Evolutionary conservation across 2,888 invertebrate species (phyloP).

Genomic region (Clepsis dumicolana): DNA sequence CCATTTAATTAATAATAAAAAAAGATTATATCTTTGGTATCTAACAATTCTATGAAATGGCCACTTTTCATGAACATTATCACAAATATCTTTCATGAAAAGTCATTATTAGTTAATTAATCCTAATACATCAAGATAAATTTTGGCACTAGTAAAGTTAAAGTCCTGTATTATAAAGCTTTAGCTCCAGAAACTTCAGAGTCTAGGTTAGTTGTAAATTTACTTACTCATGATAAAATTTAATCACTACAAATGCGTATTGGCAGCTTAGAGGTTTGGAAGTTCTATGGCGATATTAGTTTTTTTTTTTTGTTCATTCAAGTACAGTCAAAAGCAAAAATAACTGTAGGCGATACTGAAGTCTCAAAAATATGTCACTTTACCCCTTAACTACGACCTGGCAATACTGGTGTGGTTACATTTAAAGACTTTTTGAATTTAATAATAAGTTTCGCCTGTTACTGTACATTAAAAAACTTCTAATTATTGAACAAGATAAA

Average conservation of each 20-base stretch:
- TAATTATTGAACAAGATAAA: background rate
- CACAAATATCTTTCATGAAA: conserved; percentile 11
- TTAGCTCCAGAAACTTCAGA: conserved; percentile 33
- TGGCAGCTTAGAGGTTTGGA: conserved; percentile 5
- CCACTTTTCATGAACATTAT: conserved; percentile 17
- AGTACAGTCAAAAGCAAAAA: background rate
- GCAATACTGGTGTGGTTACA: background rate
- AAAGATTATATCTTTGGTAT: background rate
- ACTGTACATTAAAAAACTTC: background rate
- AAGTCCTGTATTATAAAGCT: conserved; percentile 38
- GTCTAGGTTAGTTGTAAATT: conserved; percentile 17
- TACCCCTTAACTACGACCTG: background rate
- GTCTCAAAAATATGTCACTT: background rate
- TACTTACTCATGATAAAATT: conserved; percentile 13
- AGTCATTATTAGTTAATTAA: conserved; percentile 18
- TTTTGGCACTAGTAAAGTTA: conserved; percentile 40
- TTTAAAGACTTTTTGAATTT: background rate
- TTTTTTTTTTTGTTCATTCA: background rate
- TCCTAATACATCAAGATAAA: conserved; percentile 34
- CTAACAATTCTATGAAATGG: conserved; percentile 7
- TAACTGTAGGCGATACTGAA: background rate
- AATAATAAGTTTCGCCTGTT: background rate
- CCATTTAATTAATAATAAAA: conserved; percentile 20
- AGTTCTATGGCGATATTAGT: background rate
- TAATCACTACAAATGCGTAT: conserved; percentile 1